Percentiles rank a stretch among this genome's conserved stretches.
These are phyloP conservation scores for Onthophagus sagittarius DNA, from an alignment of 2,888 invertebrate species.

Conservation along the genomic window DNA sequence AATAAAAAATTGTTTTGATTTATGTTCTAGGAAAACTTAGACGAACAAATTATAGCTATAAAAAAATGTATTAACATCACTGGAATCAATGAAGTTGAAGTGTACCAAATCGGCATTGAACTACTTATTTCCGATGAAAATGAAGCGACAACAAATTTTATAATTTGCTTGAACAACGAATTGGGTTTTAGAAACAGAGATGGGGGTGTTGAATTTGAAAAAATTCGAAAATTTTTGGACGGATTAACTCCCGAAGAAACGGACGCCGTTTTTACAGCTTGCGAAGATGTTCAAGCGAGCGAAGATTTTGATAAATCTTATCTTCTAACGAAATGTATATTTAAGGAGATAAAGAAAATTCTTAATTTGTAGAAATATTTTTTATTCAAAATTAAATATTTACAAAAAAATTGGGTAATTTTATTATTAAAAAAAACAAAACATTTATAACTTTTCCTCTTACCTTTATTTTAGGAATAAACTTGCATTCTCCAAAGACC, in stretches of 20 bases:
- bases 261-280: constrained; percentile 21
- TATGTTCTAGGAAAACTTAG: constrained; percentile 6
- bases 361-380: constrained; percentile 16
- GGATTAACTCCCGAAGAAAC: constrained; percentile 25
- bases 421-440: not conserved
- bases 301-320: constrained; percentile 23
- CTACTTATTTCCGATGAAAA: constrained; percentile 26
- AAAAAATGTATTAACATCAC: constrained; percentile 34
- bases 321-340: constrained; percentile 25
- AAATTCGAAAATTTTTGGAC: constrained; percentile 33
- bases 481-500: constrained; percentile 56
- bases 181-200: constrained; percentile 36
- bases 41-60: constrained; percentile 18
- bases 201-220: constrained; percentile 37
- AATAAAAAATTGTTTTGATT: too few relatives aligned
- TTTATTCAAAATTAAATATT: not conserved
- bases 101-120: constrained; percentile 30
- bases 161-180: constrained; percentile 40
- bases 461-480: constrained; percentile 34
- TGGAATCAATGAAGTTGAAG: constrained; percentile 30
- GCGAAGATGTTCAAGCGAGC: constrained; percentile 23
- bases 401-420: not conserved
- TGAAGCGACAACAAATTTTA: constrained; percentile 35
- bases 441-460: not conserved
- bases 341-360: constrained; percentile 22